These are phyloP conservation scores for Paedocypris sp. DNA, from an alignment of 2,113 vertebrate species.

Conservation along the genomic window DNA sequence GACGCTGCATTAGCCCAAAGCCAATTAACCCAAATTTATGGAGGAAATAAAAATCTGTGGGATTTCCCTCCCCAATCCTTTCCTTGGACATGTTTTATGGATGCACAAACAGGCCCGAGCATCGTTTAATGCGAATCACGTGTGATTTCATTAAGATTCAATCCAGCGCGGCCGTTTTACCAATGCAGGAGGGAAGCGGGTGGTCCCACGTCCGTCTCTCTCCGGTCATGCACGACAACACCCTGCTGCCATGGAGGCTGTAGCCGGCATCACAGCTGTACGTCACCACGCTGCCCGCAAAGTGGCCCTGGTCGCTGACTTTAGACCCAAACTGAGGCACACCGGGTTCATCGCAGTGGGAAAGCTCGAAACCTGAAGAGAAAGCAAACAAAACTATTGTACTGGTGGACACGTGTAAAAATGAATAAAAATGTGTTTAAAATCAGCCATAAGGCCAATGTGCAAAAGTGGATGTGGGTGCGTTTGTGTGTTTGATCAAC, in stretches of 20 bases:
- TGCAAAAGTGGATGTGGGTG: too few species aligned
- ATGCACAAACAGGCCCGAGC: too few species aligned
- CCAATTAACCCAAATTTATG: conserved; percentile 42
- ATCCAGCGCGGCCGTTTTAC: too few species aligned
- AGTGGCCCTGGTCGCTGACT: conserved; percentile 91
- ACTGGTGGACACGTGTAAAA: too few species aligned
- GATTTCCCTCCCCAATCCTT: too few species aligned
- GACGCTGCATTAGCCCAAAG: too few species aligned
- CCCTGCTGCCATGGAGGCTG: conserved; percentile 82
- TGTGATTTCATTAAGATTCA: too few species aligned
- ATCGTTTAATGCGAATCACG: too few species aligned
- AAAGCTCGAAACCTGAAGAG: conserved; percentile 83
- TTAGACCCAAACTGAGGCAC: conserved; percentile 95
- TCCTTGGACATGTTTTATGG: too few species aligned
- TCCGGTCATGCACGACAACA: conserved; percentile 90
- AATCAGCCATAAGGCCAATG: too few species aligned
- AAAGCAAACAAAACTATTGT: background rate
- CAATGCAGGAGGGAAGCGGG: conserved; percentile 85
- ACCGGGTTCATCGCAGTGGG: conserved; percentile 91
- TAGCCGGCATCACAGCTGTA: conserved; percentile 91
- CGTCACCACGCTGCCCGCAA: conserved; percentile 84
- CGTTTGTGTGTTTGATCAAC: too few species aligned
- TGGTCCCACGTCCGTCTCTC: conserved; percentile 92
- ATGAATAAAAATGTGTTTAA: too few species aligned
- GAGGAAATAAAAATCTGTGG: conserved; percentile 37